Evolutionary conservation across 2,888 invertebrate species (phyloP), one percentile per base, ranked within the genome.

Genomic region (Limnephilus marmoratus): DNA sequence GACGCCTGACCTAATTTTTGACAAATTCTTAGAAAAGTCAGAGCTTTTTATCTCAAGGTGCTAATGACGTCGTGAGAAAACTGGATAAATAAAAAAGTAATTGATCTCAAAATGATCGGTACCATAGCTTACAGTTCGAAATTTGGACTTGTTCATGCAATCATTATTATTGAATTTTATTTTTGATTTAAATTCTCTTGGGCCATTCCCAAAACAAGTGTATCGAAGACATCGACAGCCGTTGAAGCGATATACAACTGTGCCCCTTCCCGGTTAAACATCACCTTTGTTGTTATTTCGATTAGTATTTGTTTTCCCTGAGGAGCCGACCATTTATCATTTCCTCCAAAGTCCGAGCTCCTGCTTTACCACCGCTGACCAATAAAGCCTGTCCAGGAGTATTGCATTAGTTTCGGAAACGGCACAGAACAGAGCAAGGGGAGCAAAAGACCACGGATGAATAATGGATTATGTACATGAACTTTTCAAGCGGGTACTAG

Each of bases 331-430:
- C 68, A 87, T 87, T 68, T 87, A 87, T 87, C 87, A 87, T 87
- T 87, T 87, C 24, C 68, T 29, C 53, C n/a, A n/a, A 68, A 18
- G 87, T 31, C 87, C 53, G 24, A 13, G 15, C 68, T 37, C 2
- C 45, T 68, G 53, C 31, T 29, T 34, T 31, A 7, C 87, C 34
- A 15, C n/a, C 31, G 31, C 53, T 87, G 87, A 87, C 87, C 87
- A 87, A 87, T 87, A 87, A 87, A 87, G 18, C 87, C 87, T 68
- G 87, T 68, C 87, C 87, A 29, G 53, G 53, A 31, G 68, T 53
- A 49, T 49, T 49, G 49, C 85, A 85, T 86, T 86, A 34, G 18
- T 68, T 68, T 68, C 9, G 87, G 87, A 68, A 29, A 53, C 86
- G 29, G 45, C 68, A 68, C n/a, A 82, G 85, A 45, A 34, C 18